Base-by-base conservation (phyloP, 2,113 vertebrate species). In the Chlorocebus sabaeus region DNA sequence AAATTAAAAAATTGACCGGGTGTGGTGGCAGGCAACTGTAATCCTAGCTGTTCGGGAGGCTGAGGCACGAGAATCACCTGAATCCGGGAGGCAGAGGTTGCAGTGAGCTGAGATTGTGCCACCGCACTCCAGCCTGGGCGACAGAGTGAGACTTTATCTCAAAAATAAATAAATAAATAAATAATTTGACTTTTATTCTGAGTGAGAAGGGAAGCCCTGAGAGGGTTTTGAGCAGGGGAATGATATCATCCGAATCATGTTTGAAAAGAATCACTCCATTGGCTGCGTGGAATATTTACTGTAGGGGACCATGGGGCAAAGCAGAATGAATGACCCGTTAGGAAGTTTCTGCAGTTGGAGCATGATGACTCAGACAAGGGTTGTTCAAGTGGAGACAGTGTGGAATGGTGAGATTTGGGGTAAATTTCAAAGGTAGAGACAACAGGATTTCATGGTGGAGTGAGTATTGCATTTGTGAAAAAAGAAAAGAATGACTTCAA, bases 161-260 rank as follows among this genome's bases (percentile, higher is more conserved):
- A 55, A 55, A 55, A 55, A 55, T 20, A 55, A 55, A 52, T 17
- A 52, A 52, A 52, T 17, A 55, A 55, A 55, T 16, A 92, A 81
- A 72, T 32, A 67, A 68, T 82, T 82, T 88, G 55, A 68, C 83
- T 75, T 82, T 88, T 82, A 67, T 88, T 96, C 95, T 89, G 23
- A 82, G 20, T 80, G 52, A 67, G 68, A 93, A 75, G 67, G 43
- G 67, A 92, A 68, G 76, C 32, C 23, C 17, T 25, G 59, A 75
- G 73, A 80, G n/a, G 45, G 3, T 88, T 92, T 87, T 92, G 89
- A 81, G 13, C 35, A 86, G 50, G 78, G 43, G 38, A 94, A 27
- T 81, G 76, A 50, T 2, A 38, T 59, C 57, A 48, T 76, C 25
- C 67, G 30, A 85, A 70, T 59, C 55, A 27, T 48, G 40, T 59